Base-by-base conservation (phyloP, 2,888 invertebrate species). In the Meiosimyza decipiens region DNA sequence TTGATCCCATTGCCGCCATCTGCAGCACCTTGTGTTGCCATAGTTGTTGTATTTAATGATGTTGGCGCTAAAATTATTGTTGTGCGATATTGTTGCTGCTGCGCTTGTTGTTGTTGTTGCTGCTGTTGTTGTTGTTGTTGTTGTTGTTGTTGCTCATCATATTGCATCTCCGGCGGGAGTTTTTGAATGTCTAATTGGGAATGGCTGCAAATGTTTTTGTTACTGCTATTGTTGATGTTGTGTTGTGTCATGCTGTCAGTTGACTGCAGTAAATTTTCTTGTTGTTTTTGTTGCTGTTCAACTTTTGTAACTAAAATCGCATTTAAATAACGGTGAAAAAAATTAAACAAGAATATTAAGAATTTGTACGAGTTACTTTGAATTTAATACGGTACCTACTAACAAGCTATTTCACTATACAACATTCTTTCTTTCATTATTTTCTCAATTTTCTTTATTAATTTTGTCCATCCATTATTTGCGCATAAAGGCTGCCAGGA, bases 1-100 rank as follows among this genome's bases (percentile, higher is more conserved):
- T 66, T 72, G 28, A 65, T 73, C 68, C 71, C 73, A 74, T 73
- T 76, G 76, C 33, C 40, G 28, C 15, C 52, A 54, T n/a, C 28
- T 47, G 50, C 18, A 71, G 22, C 33, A 71, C 73, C 51, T 18
- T 47, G 55, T 71, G 67, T 62, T 72, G 71, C 63, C 50, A 50
- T 50, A 15, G 64, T 59, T 78, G 77, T 78, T 82, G 79, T 71
- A 81, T 81, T 83, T 82, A 85, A 83, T 84, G 82, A 81, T 80
- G 84, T 80, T 80, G 85, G 83, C 78, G 81, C 81, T 82, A 83
- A 78, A 81, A 82, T 82, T 81, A 83, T 84, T 81, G 84, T 84
- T 80, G 84, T 80, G 77, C 79, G 80, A 77, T 81, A 81, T 77
- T 82, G 79, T 79, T 79, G 72, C 62, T 72, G 72, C 12, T 71